Base-by-base conservation (phyloP, 2,888 invertebrate species). In the Daptonema setosum region DNA sequence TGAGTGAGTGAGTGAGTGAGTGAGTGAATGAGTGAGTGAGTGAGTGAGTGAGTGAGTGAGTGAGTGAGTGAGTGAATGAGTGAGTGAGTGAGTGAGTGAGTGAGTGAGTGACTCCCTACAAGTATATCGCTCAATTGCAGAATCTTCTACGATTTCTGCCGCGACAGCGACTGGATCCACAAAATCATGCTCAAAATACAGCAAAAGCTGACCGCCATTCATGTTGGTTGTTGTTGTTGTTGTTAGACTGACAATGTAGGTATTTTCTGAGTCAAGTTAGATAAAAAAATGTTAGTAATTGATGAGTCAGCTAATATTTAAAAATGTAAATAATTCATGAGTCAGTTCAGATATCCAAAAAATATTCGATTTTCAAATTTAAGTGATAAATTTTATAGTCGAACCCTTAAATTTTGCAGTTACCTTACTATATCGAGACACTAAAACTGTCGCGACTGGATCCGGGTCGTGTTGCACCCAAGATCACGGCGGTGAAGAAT, bases 371-470 rank as follows among this genome's bases (percentile, higher is more conserved):
- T n/a, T n/a, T n/a, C n/a, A n/a, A n/a, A n/a, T n/a, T n/a, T n/a
- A n/a, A n/a, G n/a, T n/a, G n/a, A n/a, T n/a, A n/a, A n/a, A n/a
- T n/a, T n/a, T n/a, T n/a, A n/a, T n/a, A n/a, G n/a, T n/a, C n/a
- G n/a, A n/a, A n/a, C n/a, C n/a, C n/a, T n/a, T n/a, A n/a, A n/a
- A 35, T 14, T 55, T 67, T 65, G 1, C 70, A 80, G 78, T 72
- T 85, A 60, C 88, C 90, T 1, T 82, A 83, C 65, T 87, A 88
- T 73, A 84, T 90, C 76, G 84, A 86, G 61, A 83, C 83, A 62
- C 76, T 90, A 55, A 73, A 79, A 54, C 79, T 88, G 62, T 62
- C 65, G 8, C 63, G 63, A 20, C 56, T 69, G 43, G 66, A 69
- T 24, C 61, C 67, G 3, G 69, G 69, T 43, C 63, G 63, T 0